Evolutionary conservation across 2,113 vertebrate species (phyloP).

Genomic region (Crotalus viridis): DNA sequence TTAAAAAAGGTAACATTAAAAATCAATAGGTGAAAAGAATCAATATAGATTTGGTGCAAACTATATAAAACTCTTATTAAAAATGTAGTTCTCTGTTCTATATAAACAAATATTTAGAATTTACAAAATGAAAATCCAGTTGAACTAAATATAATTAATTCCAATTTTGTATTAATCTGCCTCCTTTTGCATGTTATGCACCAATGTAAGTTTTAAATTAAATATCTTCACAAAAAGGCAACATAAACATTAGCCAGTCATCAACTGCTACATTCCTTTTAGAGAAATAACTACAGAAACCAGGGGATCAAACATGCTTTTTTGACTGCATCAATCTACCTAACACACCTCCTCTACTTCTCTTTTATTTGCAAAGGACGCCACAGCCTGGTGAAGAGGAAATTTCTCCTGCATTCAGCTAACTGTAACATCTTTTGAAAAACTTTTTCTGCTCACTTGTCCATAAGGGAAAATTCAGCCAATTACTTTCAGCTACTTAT

Average conservation of each 20-base stretch:
- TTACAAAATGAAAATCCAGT: neutral
- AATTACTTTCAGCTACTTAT: neutral
- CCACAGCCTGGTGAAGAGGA: slow-evolving; percentile 24
- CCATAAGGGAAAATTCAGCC: neutral
- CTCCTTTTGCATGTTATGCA: neutral
- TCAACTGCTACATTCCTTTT: slow-evolving; percentile 39
- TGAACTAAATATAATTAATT: neutral
- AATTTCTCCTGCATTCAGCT: slow-evolving; percentile 10
- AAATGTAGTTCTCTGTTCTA: neutral
- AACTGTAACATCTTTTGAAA: neutral
- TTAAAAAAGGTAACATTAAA: neutral
- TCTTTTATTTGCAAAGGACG: slow-evolving; percentile 18
- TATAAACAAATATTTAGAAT: slow-evolving; percentile 21
- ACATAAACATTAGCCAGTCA: slow-evolving; percentile 39
- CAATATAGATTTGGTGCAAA: neutral
- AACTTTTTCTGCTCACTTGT: slow-evolving; percentile 8
- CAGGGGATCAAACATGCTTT: slow-evolving; percentile 45
- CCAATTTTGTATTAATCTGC: neutral
- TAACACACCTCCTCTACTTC: slow-evolving; percentile 8
- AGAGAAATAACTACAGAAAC: slow-evolving; percentile 36
- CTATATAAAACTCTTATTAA: slow-evolving; percentile 20
- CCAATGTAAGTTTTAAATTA: neutral
- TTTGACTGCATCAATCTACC: slow-evolving; percentile 4
- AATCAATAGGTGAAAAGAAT: neutral
- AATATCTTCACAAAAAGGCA: slow-evolving; percentile 17